Evolutionary conservation across 2,888 invertebrate species (phyloP).

Genomic region (Pasiphila rectangulata): DNA sequence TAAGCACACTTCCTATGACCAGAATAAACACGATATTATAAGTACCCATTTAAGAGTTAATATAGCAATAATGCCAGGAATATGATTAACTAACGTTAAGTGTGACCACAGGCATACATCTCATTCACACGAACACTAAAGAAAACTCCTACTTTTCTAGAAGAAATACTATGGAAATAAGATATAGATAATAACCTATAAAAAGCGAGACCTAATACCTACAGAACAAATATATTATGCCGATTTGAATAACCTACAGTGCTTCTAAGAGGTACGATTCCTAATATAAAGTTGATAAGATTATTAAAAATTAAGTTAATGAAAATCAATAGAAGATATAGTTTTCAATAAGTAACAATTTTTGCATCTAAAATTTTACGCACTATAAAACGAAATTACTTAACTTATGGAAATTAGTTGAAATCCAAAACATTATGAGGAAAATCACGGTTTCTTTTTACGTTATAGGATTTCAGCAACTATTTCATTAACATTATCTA

Average conservation of each 20-base stretch:
- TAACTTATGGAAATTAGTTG: constrained; percentile 45
- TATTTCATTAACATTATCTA: constrained; percentile 75
- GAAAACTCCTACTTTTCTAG: constrained; percentile 59
- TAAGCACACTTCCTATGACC: constrained; percentile 69
- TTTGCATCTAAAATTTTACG: constrained; percentile 63
- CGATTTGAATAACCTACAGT: constrained; percentile 48
- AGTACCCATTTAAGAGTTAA: constrained; percentile 46
- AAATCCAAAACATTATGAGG: constrained; percentile 22
- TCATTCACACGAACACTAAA: constrained; percentile 62
- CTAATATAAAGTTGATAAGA: constrained; percentile 56
- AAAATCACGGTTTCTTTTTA: constrained; percentile 51
- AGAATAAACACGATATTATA: constrained; percentile 74
- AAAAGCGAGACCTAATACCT: constrained; percentile 60
- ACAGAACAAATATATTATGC: constrained; percentile 63
- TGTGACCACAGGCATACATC: constrained; percentile 69
- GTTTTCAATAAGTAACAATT: constrained; percentile 70
- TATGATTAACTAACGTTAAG: constrained; percentile 65
- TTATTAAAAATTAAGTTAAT: constrained; percentile 38
- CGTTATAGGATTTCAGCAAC: constrained; percentile 65
- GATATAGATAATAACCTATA: constrained; percentile 52
- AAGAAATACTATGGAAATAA: constrained; percentile 64
- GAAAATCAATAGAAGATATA: constrained; percentile 56
- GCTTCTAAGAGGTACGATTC: constrained; percentile 52
- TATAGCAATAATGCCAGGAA: constrained; percentile 58
- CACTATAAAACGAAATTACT: constrained; percentile 58